Percentiles rank a stretch among this genome's conserved stretches.
Evolutionary conservation across 2,888 invertebrate species (phyloP).

Genomic region (Drosophila phalerata): DNA sequence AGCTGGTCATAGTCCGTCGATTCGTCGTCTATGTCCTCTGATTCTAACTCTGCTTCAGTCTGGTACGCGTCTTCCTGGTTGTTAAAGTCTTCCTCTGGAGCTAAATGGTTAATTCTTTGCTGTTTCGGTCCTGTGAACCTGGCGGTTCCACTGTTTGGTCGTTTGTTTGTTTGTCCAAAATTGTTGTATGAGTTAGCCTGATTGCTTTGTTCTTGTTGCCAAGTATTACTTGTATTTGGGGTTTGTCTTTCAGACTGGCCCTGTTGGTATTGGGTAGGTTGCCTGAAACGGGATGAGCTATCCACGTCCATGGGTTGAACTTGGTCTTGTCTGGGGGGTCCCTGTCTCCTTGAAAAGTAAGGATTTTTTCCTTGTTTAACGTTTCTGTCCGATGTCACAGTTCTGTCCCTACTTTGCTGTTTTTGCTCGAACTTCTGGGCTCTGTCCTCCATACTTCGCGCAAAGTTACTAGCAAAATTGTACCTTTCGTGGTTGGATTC

Average conservation of each 20-base stretch:
- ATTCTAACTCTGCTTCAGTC: neutral
- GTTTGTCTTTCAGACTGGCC: neutral
- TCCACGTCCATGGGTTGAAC: too few relatives aligned
- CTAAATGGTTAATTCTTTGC: neutral
- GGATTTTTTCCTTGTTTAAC: neutral
- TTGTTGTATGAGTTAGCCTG: neutral
- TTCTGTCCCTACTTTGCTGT: neutral
- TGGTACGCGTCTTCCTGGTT: neutral
- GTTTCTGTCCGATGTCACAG: neutral
- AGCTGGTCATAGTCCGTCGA: neutral
- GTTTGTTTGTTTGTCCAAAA: neutral
- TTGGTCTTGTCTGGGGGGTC: too few relatives aligned
- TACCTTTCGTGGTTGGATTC: conserved; percentile 2
- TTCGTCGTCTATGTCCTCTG: neutral
- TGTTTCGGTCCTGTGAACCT: neutral
- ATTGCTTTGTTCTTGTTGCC: too few relatives aligned
- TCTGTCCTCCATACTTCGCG: neutral
- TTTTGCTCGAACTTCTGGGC: neutral
- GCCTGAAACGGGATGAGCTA: too few relatives aligned
- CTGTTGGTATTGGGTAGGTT: too few relatives aligned
- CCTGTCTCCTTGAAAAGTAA: neutral
- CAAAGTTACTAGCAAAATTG: conserved; percentile 4
- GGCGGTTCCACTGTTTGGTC: conserved; percentile 7
- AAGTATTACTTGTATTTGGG: neutral
- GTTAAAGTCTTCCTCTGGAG: neutral